Evolutionary conservation across 1,140 invertebrate genomes (phyloP).

Genomic region (Delia radicum): DNA sequence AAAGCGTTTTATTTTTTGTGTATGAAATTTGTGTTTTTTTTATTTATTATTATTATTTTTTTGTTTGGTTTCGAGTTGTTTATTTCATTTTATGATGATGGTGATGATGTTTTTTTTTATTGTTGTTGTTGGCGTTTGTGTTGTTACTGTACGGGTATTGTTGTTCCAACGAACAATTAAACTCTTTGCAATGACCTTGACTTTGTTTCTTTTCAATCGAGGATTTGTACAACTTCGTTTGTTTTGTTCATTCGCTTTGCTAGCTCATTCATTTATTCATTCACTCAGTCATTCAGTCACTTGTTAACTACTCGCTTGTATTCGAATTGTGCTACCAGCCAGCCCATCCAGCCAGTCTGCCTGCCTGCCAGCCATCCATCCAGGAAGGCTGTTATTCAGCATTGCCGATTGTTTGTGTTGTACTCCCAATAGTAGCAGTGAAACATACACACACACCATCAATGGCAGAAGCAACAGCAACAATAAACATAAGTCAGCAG

Average conservation of each 20-base stretch:
- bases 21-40: not conserved
- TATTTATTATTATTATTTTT: slow-evolving; percentile 7
- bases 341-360: not conserved
- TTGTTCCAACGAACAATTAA: slow-evolving; percentile 48
- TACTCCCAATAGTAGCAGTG: not conserved
- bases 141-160: slow-evolving; percentile 19
- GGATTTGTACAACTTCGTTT: slow-evolving; percentile 23
- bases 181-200: slow-evolving; percentile 57
- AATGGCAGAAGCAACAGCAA: not conserved
- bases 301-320: slow-evolving; percentile 12
- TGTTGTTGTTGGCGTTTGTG: slow-evolving; percentile 13
- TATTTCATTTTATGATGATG: slow-evolving; percentile 19
- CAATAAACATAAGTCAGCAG: slow-evolving; percentile 1
- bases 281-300: slow-evolving; percentile 12
- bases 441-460: not conserved
- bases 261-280: not conserved
- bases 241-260: slow-evolving; percentile 13
- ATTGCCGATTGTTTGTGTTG: not conserved
- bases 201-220: slow-evolving; percentile 48
- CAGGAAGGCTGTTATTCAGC: not conserved
- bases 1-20: not conserved
- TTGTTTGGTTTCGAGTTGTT: slow-evolving; percentile 6
- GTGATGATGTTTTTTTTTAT: slow-evolving; percentile 12
- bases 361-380: not conserved
- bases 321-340: not conserved